These are phyloP conservation scores for Phengaris arion DNA, from an alignment of 2,888 invertebrate genomes.

Conservation along the genomic window DNA sequence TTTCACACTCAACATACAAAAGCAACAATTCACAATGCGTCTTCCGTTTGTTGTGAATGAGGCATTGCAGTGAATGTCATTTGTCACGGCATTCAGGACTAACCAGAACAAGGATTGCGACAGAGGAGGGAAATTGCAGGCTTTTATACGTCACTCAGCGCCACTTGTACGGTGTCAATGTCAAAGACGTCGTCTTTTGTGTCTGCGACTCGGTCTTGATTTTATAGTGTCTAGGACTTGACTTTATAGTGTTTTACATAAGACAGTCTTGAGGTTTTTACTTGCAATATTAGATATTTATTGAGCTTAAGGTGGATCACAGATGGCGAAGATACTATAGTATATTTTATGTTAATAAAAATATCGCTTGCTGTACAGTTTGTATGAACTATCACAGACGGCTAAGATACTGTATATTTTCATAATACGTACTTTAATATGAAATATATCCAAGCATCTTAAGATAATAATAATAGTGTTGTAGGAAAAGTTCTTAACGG, in stretches of 20 bases:
- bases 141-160: slow-evolving; percentile 29
- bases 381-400: too few relatives aligned
- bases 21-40: slow-evolving; percentile 16
- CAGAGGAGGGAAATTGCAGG: slow-evolving; percentile 34
- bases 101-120: slow-evolving; percentile 28
- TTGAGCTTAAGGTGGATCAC: neutral
- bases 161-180: slow-evolving; percentile 19
- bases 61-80: slow-evolving; percentile 27
- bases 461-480: too few relatives aligned
- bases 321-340: too few relatives aligned
- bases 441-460: too few relatives aligned
- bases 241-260: neutral
- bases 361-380: too few relatives aligned
- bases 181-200: slow-evolving; percentile 13
- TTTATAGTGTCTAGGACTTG: slow-evolving; percentile 8
- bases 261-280: neutral
- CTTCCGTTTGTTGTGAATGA: slow-evolving; percentile 16
- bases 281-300: neutral
- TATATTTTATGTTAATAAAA: too few relatives aligned
- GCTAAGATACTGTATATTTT: too few relatives aligned
- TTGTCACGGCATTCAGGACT: slow-evolving; percentile 30
- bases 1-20: slow-evolving; percentile 17
- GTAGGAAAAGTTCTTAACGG: too few relatives aligned
- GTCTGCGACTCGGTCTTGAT: neutral
- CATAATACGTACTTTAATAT: too few relatives aligned